A percentile compares a stretch with the other conserved stretches of the same genome.
These are phyloP conservation scores for Triplophysa tibetana DNA, from an alignment of 2,113 vertebrate genomes.

Conservation along the genomic window DNA sequence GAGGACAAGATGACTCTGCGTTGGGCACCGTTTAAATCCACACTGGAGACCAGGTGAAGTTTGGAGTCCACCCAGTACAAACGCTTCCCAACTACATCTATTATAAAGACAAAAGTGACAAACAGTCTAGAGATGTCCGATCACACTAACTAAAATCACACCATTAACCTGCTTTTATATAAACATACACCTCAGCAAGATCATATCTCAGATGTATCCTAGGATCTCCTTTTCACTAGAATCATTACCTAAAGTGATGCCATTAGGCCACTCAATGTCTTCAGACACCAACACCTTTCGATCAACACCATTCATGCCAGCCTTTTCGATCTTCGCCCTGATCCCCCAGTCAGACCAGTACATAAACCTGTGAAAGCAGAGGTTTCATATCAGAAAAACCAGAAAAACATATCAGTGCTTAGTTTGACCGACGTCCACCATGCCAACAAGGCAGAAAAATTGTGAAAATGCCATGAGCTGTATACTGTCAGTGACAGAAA, in stretches of 20 bases:
- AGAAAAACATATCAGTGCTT: neutral
- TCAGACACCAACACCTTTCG: constrained; percentile 88
- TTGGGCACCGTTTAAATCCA: constrained; percentile 89
- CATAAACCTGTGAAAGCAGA: constrained; percentile 83
- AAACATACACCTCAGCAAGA: neutral
- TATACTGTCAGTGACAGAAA: too few species aligned
- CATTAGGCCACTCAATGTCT: constrained; percentile 95
- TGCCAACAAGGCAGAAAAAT: too few species aligned
- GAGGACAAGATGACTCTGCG: constrained; percentile 89
- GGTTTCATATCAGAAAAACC: too few species aligned
- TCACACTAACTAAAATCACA: constrained; percentile 27
- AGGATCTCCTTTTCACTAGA: neutral
- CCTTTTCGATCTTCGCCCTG: constrained; percentile 92
- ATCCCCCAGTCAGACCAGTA: constrained; percentile 99
- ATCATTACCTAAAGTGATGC: constrained; percentile 88
- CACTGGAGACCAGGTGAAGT: constrained; percentile 89
- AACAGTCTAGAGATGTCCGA: neutral
- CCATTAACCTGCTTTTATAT: neutral
- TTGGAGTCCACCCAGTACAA: constrained; percentile 99
- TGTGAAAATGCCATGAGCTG: too few species aligned
- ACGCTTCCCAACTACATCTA: constrained; percentile 91
- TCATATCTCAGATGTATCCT: neutral
- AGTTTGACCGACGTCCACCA: neutral
- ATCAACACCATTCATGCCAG: constrained; percentile 91
- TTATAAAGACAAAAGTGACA: constrained; percentile 48